Evolutionary conservation across 2,888 invertebrate genomes (phyloP), one percentile per base, ranked within the genome.

Genomic region (Phaedon cochleariae): DNA sequence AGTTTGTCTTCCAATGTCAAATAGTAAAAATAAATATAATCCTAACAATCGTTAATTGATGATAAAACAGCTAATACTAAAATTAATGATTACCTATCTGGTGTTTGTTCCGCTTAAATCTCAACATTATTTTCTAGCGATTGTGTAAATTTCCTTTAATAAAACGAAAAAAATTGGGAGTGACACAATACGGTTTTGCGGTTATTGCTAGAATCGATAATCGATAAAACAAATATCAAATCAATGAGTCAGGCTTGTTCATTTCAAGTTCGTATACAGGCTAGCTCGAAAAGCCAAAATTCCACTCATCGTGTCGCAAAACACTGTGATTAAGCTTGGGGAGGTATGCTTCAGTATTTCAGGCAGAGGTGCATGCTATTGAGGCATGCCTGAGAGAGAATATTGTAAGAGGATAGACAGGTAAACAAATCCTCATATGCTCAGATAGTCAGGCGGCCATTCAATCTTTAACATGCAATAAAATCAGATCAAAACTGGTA

Each of bases 91-190:
- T 72, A 75, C 74, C 73, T 72, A 75, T 75, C 73, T 72, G 53
- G 67, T 75, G 67, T 75, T 75, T 75, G 74, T 75, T 75, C 74
- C 74, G 74, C 65, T 71, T 65, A 62, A 69, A 67, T 68, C 69
- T 70, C 70, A 68, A 74, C 73, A 73, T 73, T 71, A 69, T 75
- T 74, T 73, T 73, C 68, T 68, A 65, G 69, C 67, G 70, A 70
- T 72, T 73, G 71, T 70, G 74, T 71, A 75, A 74, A 75, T 73
- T 74, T 75, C 74, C 75, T 41, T 57, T 29, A 45, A 57, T 57
- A 57, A 45, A 57, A 37, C 22, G 20, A 17, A 26, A 57, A 57
- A 57, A 57, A 26, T 45, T 57, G 26, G 57, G 57, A 57, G 57
- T 57, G 57, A 57, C 45, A 57, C 57, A 57, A 57, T 57, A 57